Conservation (phyloP, 2,888 invertebrate genomes). For the Orthonevra nobilis region DNA sequence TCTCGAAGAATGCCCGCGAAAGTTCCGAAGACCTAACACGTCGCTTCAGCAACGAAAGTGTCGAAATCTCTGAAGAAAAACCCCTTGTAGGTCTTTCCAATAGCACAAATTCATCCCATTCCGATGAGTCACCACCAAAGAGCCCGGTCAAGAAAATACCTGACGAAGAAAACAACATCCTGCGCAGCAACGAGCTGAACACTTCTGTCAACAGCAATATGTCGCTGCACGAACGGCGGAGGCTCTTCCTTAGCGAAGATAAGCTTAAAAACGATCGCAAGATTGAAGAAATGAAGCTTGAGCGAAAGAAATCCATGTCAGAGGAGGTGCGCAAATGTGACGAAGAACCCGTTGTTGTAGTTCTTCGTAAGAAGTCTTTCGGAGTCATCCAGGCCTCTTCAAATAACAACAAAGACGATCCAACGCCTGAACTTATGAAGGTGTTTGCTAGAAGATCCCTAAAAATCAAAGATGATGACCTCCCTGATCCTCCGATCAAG, state of each 20-base stretch:
- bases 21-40: conserved; percentile 77
- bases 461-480: conserved; percentile 88
- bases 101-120: conserved; percentile 35
- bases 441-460: conserved; percentile 90
- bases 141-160: conserved; percentile 72
- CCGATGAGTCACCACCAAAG: conserved; percentile 67
- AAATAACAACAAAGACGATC: conserved; percentile 81
- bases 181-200: conserved; percentile 61
- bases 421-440: conserved; percentile 90
- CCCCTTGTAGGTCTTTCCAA: conserved; percentile 43
- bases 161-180: conserved; percentile 71
- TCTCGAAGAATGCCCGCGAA: conserved; percentile 82
- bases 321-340: conserved; percentile 74
- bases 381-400: conserved; percentile 71
- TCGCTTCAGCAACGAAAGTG: conserved; percentile 80
- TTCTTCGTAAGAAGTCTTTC: conserved; percentile 79
- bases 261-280: conserved; percentile 75
- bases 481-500: conserved; percentile 81
- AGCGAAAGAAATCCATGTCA: conserved; percentile 76
- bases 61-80: conserved; percentile 77
- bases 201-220: conserved; percentile 64
- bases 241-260: conserved; percentile 77
- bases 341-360: conserved; percentile 72
- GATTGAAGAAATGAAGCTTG: conserved; percentile 75
- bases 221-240: conserved; percentile 77